phyloP scores from a whole-genome alignment of 2,888 invertebrate species.

The Girardia tigrina region DNA sequence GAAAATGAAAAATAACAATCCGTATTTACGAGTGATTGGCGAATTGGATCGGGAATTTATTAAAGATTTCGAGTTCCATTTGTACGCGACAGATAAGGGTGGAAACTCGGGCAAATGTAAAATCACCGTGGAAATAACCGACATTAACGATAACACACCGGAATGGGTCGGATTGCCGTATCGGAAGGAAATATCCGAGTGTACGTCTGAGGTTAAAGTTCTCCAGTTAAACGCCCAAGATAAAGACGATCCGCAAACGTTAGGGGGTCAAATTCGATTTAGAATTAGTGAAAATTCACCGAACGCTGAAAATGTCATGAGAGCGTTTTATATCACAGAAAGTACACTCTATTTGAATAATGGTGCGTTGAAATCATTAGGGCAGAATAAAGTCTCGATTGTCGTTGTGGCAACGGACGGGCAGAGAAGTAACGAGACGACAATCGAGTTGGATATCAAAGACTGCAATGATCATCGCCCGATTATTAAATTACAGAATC shows the following conservation, averaged over 20 bases:
- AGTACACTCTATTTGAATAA: conserved; percentile 23
- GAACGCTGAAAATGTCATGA: neutral
- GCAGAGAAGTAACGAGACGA: conserved; percentile 21
- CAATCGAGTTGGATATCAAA: conserved; percentile 23
- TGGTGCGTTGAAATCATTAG: neutral
- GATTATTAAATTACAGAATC: conserved; percentile 4
- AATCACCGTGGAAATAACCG: conserved; percentile 38
- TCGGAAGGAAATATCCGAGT: conserved; percentile 26
- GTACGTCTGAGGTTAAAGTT: neutral
- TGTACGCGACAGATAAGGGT: conserved; percentile 39
- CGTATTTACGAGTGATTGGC: conserved; percentile 26
- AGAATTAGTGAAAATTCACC: conserved; percentile 23
- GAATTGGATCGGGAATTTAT: conserved; percentile 39
- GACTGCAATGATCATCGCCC: conserved; percentile 32
- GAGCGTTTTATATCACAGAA: conserved; percentile 26
- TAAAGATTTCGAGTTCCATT: conserved; percentile 37
- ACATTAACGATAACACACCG: conserved; percentile 39
- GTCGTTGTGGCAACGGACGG: conserved; percentile 28
- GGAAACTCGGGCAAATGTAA: conserved; percentile 34
- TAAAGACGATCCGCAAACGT: conserved; percentile 8
- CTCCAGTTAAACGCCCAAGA: conserved; percentile 25
- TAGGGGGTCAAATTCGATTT: conserved; percentile 15
- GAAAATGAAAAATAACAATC: neutral
- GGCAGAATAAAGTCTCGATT: conserved; percentile 15
- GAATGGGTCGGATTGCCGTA: conserved; percentile 27